Conservation (phyloP, 2,888 invertebrate genomes). For the Crepidodera aurea region DNA sequence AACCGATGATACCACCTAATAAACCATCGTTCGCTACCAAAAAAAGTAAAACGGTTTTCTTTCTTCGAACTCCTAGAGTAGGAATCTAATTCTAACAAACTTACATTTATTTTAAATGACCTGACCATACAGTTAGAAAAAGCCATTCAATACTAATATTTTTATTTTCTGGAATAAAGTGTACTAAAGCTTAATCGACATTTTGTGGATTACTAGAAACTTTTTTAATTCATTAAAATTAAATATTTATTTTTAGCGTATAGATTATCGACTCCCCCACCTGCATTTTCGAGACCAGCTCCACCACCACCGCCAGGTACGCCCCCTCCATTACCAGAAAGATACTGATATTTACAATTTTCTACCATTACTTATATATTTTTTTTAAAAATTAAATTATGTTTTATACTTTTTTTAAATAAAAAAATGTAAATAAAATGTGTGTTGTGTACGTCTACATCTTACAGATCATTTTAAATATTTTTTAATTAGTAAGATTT, state of each 20-base stretch:
- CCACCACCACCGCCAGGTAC: conserved; percentile 49
- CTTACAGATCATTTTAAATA: conserved; percentile 1
- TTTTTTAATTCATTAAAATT: too few relatives aligned
- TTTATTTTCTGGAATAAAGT: too few relatives aligned
- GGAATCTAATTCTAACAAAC: background rate
- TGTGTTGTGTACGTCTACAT: conserved; percentile 1
- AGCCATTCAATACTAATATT: too few relatives aligned
- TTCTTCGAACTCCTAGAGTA: background rate
- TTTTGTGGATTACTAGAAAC: too few relatives aligned
- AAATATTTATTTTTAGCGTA: conserved; percentile 43
- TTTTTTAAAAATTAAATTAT: background rate
- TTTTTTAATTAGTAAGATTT: background rate
- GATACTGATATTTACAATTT: conserved; percentile 17
- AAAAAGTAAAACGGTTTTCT: conserved; percentile 35
- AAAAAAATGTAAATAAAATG: conserved; percentile 1
- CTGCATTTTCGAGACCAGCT: conserved; percentile 43
- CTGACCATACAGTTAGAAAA: too few relatives aligned
- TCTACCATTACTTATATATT: conserved; percentile 2
- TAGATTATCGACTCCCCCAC: conserved; percentile 44
- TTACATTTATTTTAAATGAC: too few relatives aligned
- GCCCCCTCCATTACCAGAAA: conserved; percentile 38
- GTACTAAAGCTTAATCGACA: too few relatives aligned
- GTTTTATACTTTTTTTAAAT: conserved; percentile 16
- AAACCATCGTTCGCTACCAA: conserved; percentile 37
- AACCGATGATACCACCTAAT: conserved; percentile 11